Evolutionary conservation across 2,113 vertebrate species (phyloP), one percentile per base, ranked within the genome.

Genomic region (Blennius ocellaris): DNA sequence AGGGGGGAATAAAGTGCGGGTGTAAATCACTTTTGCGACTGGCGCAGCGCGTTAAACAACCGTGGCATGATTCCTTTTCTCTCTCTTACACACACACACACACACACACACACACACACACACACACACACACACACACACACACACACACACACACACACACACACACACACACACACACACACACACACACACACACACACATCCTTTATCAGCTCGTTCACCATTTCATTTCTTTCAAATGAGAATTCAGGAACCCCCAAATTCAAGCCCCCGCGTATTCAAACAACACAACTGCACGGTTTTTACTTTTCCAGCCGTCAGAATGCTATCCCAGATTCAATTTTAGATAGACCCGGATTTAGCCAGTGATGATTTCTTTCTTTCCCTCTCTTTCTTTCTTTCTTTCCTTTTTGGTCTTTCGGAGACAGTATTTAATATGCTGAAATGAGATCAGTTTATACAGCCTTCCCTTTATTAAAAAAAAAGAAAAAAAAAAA

Each of bases 261-360:
- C 94, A 97, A 97, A 97, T 95, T 96, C 94, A 93, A 93, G 93
- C 86, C 92, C 78, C 93, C 93, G 93, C 86, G 93, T 94, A 94
- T 93, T 95, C 94, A 95, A 97, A 97, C 95, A 95, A 93, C 94
- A 94, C 95, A 94, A 94, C 94, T 91, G 75, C 67, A 92, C 44
- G 7, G 94, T 94, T 78, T 95, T 95, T 93, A 91, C 90, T 93
- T 93, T 75, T 93, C 73, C 94, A 91, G 93, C 94, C 94, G 94
- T 97, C 95, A 95, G 64, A 97, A 97, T 96, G 94, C 92, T 96
- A 95, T 96, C 96, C 96, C 94, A 96, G 97, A 99, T 99, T 96
- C 96, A 99, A 98, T 99, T 98, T 98, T 93, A 99, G 97, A 99
- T 99, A 97, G 94, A 94, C 50, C 69, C 64, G 83, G 93, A 90